Evolutionary conservation across 2,113 vertebrate genomes (phyloP), one percentile per base, ranked within the genome.

Genomic region (Origma solitaria): DNA sequence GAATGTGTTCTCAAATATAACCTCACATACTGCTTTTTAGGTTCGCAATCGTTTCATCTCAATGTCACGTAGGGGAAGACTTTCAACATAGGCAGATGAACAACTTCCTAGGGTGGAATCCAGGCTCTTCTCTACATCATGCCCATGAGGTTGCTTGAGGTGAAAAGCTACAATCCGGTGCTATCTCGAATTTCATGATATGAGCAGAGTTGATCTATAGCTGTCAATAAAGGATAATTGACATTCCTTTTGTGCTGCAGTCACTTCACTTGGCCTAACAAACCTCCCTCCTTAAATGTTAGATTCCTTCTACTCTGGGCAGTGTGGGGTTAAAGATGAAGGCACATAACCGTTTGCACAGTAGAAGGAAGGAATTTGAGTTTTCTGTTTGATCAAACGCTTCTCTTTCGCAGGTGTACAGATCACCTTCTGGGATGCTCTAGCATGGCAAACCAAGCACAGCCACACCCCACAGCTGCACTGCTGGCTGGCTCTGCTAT

Each of bases 391-490:
- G 35, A 50, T 33, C 9, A 24, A 33, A 15, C 9, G 51, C 14
- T 15, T 80, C 11, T 82, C 37, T n/a, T 17, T 19, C 14, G 45
- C 30, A 69, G 3, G 7, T 5, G 15, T 33, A 27, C 5, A 9
- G 11, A 35, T 17, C 23, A 49, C 9, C 6, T 38, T 28, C 40
- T 6, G 11, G 2, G 11, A 12, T 61, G 19, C 20, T 85, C 17
- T 28, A 21, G 24, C 28, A 15, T 1, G n/a, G 60, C 22, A 68
- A 88, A 50, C 18, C 54, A 82, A 61, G 40, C 10, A 28, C 4
- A 56, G 27, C 28, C 2, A 0, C 47, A 47, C 3, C 22, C 13
- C 58, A 18, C 0, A n/a, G 4, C 13, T 82, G 31, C 24, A 3
- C 16, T 49, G 19, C 24, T 50, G 37, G 11, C 27, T 73, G 53